Percentiles rank a stretch among this genome's conserved stretches.
Conservation (phyloP, 1,140 invertebrate species). For the Heliconius eleuchia region DNA sequence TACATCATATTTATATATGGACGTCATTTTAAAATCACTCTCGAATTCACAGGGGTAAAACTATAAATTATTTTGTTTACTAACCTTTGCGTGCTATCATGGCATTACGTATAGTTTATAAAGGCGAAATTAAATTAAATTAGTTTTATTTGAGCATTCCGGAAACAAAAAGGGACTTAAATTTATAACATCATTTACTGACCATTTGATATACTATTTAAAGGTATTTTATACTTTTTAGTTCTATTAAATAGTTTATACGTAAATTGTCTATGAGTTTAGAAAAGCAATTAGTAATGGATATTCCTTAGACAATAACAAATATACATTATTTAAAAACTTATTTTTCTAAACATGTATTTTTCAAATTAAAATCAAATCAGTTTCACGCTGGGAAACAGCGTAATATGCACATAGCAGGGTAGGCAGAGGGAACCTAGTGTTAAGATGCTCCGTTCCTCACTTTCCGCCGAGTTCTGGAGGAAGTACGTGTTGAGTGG, state of each 20-base stretch:
- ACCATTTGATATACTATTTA: conserved; percentile 25
- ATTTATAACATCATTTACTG: conserved; percentile 29
- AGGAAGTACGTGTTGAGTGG: too few relatives aligned
- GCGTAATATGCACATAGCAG: too few relatives aligned
- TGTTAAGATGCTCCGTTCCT: too few relatives aligned
- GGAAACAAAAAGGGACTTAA: conserved; percentile 25
- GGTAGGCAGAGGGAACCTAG: too few relatives aligned
- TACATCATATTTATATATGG: background rate
- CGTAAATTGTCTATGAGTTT: background rate
- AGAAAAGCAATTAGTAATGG: background rate
- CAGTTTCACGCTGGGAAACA: too few relatives aligned
- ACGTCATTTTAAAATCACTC: conserved; percentile 25
- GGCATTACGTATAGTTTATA: conserved; percentile 27
- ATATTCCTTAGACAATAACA: too few relatives aligned
- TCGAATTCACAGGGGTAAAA: conserved; percentile 12
- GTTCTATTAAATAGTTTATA: background rate
- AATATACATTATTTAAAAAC: too few relatives aligned
- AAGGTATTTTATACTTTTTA: background rate
- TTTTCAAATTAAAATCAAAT: too few relatives aligned
- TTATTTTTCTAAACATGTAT: too few relatives aligned
- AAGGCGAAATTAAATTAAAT: conserved; percentile 32
- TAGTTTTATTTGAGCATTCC: conserved; percentile 27
- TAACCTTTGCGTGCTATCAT: conserved; percentile 26
- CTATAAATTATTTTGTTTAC: conserved; percentile 26
- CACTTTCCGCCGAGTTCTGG: too few relatives aligned